These are phyloP conservation scores for Drosophila littoralis DNA, from an alignment of 1,140 invertebrate species.

Conservation along the genomic window DNA sequence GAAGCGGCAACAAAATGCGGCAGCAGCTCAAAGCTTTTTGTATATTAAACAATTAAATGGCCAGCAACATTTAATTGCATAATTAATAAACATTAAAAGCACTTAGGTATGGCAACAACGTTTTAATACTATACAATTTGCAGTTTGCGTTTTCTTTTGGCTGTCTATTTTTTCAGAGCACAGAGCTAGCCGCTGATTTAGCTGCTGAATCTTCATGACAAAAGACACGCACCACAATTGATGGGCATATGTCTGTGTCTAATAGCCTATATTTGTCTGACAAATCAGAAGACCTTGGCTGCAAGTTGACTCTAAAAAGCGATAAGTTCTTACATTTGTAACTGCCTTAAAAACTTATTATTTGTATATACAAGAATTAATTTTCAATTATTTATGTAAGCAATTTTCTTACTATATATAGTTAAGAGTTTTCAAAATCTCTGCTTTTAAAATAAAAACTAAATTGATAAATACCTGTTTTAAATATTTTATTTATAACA, in stretches of 20 bases:
- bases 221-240: conserved; percentile 55
- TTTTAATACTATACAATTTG: conserved; percentile 76
- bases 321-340: no score
- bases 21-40: conserved; percentile 34
- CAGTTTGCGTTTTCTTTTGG: conserved; percentile 52
- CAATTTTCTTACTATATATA: no score
- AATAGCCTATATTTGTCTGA: no score
- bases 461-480: no score
- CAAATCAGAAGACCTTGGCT: no score
- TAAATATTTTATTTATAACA: no score
- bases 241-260: conserved; percentile 6
- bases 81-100: conserved; percentile 83
- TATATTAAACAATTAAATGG: conserved; percentile 77
- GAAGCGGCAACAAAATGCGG: conserved; percentile 28
- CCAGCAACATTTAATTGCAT: conserved; percentile 80
- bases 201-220: conserved; percentile 42
- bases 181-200: conserved; percentile 4
- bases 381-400: no score
- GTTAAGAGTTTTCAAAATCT: no score
- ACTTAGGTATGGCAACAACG: conserved; percentile 74
- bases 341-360: no score
- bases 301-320: no score
- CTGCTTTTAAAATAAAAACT: no score
- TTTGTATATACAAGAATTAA: no score
- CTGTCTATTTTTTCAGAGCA: conserved; percentile 8